Conservation (phyloP, 2,797 vertebrate genomes). For the Sebastes umbrosus region DNA sequence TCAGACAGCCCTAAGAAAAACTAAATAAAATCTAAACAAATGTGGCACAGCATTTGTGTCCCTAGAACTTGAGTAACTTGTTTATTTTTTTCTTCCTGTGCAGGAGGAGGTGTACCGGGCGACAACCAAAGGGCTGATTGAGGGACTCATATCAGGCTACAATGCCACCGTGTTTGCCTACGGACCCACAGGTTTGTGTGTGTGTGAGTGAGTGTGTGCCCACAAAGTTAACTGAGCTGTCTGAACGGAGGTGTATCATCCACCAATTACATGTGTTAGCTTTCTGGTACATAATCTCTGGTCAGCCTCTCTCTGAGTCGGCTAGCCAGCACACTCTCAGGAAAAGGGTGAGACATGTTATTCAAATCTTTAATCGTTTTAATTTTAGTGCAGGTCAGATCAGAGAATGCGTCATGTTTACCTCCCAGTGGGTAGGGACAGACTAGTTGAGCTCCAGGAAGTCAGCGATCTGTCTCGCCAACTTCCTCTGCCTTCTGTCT, state of each 20-base stretch:
- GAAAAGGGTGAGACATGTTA: slow-evolving; percentile 3
- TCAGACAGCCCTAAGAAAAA: too few species aligned
- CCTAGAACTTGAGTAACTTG: neutral
- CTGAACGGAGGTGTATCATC: slow-evolving; percentile 7
- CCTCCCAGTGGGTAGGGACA: neutral
- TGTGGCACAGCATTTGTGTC: neutral
- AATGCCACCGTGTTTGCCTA: slow-evolving; percentile 95
- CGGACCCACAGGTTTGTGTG: slow-evolving; percentile 89
- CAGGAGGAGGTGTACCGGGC: slow-evolving; percentile 92
- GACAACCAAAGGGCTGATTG: slow-evolving; percentile 89
- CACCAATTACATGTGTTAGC: neutral
- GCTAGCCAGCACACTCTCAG: neutral
- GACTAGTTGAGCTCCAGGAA: neutral
- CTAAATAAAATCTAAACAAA: neutral
- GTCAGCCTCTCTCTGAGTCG: slow-evolving; percentile 17
- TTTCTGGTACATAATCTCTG: neutral
- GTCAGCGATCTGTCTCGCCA: slow-evolving; percentile 5
- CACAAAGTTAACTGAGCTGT: neutral
- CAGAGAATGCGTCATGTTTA: slow-evolving; percentile 42
- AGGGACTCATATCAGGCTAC: slow-evolving; percentile 91
- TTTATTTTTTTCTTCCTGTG: neutral
- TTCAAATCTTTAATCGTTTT: neutral
- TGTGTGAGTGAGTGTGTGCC: slow-evolving; percentile 5
- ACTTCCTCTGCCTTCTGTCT: slow-evolving; percentile 8
- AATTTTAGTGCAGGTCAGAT: slow-evolving; percentile 18